Percentiles rank a stretch among this genome's conserved stretches.
These are phyloP conservation scores for Stichopus chloronotus DNA, from an alignment of 35 echinoderm and acorn worm species.

Conservation along the genomic window DNA sequence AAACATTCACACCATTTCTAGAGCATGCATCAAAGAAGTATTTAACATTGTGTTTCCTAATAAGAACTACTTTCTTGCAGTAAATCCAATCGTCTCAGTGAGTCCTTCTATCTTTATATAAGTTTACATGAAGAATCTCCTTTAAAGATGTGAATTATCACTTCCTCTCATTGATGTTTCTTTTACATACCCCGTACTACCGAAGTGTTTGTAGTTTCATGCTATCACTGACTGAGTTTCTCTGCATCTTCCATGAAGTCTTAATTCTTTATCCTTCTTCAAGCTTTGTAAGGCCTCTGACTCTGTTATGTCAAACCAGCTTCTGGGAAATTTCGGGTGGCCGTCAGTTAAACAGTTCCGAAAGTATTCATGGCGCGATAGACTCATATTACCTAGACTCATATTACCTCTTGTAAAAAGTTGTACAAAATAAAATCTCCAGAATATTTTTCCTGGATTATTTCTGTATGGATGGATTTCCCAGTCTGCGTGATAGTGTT, in stretches of 20 bases:
- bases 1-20: no score
- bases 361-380: not conserved
- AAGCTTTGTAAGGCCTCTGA: not conserved
- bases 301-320: not conserved
- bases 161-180: no score
- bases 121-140: no score
- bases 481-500: not conserved
- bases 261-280: not conserved
- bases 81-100: no score
- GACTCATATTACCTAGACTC: not conserved
- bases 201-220: no score
- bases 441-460: not conserved
- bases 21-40: no score
- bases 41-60: no score
- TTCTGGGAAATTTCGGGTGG: not conserved
- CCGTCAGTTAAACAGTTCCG: not conserved
- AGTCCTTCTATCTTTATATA: no score
- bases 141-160: no score
- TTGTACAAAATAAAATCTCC: not conserved
- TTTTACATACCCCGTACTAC: no score
- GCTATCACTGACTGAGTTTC: no score
- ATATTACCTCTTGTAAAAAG: not conserved
- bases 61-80: no score
- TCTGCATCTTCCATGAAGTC: not conserved
- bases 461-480: not conserved